Evolutionary conservation across 2,888 invertebrate species (phyloP).

Genomic region (Cepaea hortensis): DNA sequence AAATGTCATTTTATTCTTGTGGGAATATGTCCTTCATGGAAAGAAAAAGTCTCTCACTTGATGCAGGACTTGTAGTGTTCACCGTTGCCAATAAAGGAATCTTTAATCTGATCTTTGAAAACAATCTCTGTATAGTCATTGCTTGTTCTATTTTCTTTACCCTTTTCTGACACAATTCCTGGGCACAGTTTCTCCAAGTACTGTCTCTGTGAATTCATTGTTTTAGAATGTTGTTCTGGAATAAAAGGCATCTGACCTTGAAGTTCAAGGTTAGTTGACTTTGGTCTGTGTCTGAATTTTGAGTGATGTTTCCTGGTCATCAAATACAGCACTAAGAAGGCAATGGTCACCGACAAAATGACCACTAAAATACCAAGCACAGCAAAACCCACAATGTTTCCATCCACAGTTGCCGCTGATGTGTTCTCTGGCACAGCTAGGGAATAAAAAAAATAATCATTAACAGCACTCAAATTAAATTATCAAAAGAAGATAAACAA

Average conservation of each 20-base stretch:
- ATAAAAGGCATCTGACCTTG: constrained; percentile 54
- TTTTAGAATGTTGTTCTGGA: constrained; percentile 37
- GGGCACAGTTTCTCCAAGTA: constrained; percentile 42
- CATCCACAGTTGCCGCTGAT: constrained; percentile 45
- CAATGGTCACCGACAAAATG: constrained; percentile 56
- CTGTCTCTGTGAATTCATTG: constrained; percentile 38
- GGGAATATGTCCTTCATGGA: no score
- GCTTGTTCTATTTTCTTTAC: constrained; percentile 27
- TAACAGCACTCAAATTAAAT: not conserved
- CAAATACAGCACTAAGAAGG: constrained; percentile 53
- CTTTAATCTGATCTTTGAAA: constrained; percentile 34
- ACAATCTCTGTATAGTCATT: constrained; percentile 43
- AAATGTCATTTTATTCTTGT: not conserved
- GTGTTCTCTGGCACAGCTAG: not conserved
- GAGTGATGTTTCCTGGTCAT: constrained; percentile 48
- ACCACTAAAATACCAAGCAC: constrained; percentile 56
- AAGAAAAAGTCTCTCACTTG: not conserved
- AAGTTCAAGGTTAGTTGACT: constrained; percentile 56
- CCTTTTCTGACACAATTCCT: constrained; percentile 20
- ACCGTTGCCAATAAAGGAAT: constrained; percentile 10
- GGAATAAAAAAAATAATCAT: constrained; percentile 7
- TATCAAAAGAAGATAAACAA: not conserved
- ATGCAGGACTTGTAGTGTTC: constrained; percentile 25
- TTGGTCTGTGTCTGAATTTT: constrained; percentile 54
- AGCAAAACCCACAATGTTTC: constrained; percentile 59